Evolutionary conservation across 2,888 invertebrate species (phyloP).

Genomic region (Orthonychiurus folsomi): DNA sequence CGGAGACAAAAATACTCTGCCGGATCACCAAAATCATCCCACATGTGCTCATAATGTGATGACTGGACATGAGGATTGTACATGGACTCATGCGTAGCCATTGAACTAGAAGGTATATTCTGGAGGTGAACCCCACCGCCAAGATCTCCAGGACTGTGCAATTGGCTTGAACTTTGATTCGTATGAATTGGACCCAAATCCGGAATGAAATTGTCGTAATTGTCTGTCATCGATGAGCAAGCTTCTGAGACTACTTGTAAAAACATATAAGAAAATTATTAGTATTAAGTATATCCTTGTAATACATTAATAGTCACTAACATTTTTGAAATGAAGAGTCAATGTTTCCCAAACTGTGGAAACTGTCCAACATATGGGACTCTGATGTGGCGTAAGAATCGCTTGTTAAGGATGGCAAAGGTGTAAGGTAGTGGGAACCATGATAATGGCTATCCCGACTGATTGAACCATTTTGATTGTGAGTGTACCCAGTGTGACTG

Average conservation of each 20-base stretch:
- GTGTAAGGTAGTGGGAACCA: constrained; percentile 31
- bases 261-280: constrained; percentile 5
- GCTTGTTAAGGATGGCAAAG: constrained; percentile 19
- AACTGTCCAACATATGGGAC: constrained; percentile 28
- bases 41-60: constrained; percentile 12
- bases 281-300: not conserved
- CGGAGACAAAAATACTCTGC: constrained; percentile 24
- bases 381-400: constrained; percentile 31
- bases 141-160: not conserved
- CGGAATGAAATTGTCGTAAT: constrained; percentile 33
- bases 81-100: not conserved
- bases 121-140: not conserved
- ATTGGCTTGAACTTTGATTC: constrained; percentile 2
- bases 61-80: not conserved
- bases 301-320: too few relatives aligned
- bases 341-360: constrained; percentile 22
- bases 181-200: constrained; percentile 17
- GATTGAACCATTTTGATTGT: not conserved
- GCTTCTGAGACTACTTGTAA: constrained; percentile 27
- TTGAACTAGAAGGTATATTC: not conserved
- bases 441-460: constrained; percentile 8
- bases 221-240: constrained; percentile 30
- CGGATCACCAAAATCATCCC: constrained; percentile 35
- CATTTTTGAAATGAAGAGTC: constrained; percentile 28
- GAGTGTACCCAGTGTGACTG: not conserved